phyloP scores from a whole-genome alignment of 2,113 vertebrate species.

The Thoracochromis brauschi region DNA sequence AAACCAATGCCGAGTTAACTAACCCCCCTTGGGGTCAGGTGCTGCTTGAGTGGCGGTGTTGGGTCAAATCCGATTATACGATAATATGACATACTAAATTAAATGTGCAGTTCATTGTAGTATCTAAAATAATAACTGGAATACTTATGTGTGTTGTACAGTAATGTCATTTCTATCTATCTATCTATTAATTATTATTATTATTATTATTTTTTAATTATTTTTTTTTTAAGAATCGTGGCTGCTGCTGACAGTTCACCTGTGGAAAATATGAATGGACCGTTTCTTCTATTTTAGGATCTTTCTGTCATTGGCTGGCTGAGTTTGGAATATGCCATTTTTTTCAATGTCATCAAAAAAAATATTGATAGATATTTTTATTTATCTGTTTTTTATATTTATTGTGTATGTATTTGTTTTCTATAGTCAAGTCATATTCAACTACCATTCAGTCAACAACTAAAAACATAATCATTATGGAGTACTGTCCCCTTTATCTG shows the following conservation, averaged over 20 bases:
- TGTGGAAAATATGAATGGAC: slow-evolving; percentile 55
- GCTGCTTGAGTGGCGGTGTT: not conserved
- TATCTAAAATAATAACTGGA: not conserved
- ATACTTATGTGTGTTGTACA: not conserved
- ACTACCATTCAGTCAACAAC: not conserved
- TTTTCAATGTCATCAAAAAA: not conserved
- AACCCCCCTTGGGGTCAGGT: not conserved
- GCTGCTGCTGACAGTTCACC: not conserved
- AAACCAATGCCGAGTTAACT: slow-evolving; percentile 21
- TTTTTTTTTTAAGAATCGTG: not conserved
- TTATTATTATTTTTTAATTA: not conserved
- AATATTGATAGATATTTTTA: fast-evolving
- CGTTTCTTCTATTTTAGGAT: slow-evolving; percentile 58
- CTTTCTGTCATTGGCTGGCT: slow-evolving; percentile 25
- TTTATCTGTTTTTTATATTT: not conserved
- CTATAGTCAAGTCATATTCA: not conserved
- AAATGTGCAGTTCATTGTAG: not conserved
- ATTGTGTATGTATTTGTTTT: not conserved
- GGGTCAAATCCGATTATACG: not conserved
- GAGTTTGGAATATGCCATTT: slow-evolving; percentile 52
- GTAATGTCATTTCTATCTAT: not conserved
- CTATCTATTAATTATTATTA: not conserved
- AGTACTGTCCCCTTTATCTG: not conserved
- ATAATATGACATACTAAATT: not conserved
- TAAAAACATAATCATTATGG: not conserved